These are phyloP conservation scores for Phymatocera aterrima DNA, from an alignment of 2,888 invertebrate genomes.

Conservation along the genomic window DNA sequence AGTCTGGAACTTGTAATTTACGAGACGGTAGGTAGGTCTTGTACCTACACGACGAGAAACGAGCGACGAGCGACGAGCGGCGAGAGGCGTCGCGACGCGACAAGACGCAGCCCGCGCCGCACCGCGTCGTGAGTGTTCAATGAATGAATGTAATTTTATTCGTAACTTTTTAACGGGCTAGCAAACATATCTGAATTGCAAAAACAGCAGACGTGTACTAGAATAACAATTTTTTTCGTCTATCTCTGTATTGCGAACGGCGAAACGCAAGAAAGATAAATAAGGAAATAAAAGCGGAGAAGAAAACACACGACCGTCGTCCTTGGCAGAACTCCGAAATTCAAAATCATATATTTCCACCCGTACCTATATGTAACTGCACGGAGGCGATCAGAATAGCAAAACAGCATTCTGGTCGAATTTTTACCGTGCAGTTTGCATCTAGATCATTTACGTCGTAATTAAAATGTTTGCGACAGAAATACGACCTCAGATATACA, in stretches of 20 bases:
- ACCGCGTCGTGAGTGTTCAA: no score
- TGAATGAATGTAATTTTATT: slow-evolving; percentile 36
- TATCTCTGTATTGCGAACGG: slow-evolving; percentile 17
- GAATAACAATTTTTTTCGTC: slow-evolving; percentile 38
- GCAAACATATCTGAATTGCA: slow-evolving; percentile 39
- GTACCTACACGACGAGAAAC: neutral
- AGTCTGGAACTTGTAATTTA: slow-evolving; percentile 34
- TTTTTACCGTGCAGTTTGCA: no score
- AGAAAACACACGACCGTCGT: neutral
- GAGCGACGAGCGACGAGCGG: slow-evolving; percentile 11
- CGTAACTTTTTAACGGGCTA: slow-evolving; percentile 27
- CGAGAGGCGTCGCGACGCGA: no score
- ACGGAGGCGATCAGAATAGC: neutral
- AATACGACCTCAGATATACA: no score
- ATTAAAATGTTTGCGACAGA: no score
- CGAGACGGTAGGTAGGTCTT: neutral
- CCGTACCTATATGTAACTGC: neutral
- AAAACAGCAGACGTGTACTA: neutral
- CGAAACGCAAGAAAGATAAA: neutral
- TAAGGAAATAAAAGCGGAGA: neutral
- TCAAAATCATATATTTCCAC: neutral
- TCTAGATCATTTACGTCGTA: no score
- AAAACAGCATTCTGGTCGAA: no score
- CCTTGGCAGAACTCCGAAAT: neutral
- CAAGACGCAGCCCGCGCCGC: no score